Evolutionary conservation across 1,140 invertebrate species (phyloP), one percentile per base, ranked within the genome.

Genomic region (Macrobrachium rosenbergii): DNA sequence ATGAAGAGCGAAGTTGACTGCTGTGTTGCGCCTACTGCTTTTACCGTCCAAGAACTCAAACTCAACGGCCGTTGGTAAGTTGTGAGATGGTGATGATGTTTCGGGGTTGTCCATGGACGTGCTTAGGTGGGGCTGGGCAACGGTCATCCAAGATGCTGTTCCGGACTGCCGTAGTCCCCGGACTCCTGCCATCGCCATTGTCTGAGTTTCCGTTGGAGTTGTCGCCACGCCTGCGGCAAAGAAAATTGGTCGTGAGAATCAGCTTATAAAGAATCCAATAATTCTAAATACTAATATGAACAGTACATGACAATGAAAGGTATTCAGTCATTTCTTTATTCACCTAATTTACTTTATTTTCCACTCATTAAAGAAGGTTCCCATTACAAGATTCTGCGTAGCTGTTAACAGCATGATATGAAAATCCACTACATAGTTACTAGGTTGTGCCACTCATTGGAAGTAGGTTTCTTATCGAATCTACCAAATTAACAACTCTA

Each of bases 141-240:
- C 37, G n/a, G 84, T 80, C 43, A 87, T 77, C 84, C 84, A 81
- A 58, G 84, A 87, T 21, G 77, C 52, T 45, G 79, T 14, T 14
- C 76, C 79, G 76, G 62, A 87, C 64, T 87, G 77, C 60, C n/a
- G 69, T 21, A 75, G 43, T 21, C 84, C 69, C 28, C 84, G 59
- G 23, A 87, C 0, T 16, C 84, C 84, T 12, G 78, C 84, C 78
- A 81, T 73, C 5, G 84, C 64, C 58, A 23, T 62, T 69, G 84
- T 87, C 77, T 87, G 64, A 64, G 84, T 87, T 62, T 78, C 83
- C 60, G 83, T 85, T 67, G 84, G 84, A 19, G 77, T 80, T 2
- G 78, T 87, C 23, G 78, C 84, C 84, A 80, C 78, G 21, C 77
- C 84, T 87, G 78, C 17, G 72, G 73, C 6, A 60, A 80, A 11